These are phyloP conservation scores for Stegostoma tigrinum DNA, from an alignment of 2,113 vertebrate species.

Conservation along the genomic window DNA sequence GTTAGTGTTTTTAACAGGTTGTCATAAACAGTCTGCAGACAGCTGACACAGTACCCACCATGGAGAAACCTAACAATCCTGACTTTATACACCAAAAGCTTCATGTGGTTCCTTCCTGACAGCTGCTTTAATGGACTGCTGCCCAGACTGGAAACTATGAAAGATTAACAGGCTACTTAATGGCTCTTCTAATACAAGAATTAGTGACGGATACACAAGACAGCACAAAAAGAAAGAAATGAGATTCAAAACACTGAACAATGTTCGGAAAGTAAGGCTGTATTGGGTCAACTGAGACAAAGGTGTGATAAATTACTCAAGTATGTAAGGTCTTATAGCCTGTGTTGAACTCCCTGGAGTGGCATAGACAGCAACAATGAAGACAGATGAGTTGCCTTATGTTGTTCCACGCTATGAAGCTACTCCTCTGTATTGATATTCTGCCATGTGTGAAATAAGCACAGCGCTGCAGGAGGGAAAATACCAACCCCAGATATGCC, in stretches of 20 bases:
- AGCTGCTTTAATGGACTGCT: conserved; percentile 4
- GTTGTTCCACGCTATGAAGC: neutral
- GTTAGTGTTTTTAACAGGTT: neutral
- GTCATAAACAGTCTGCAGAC: neutral
- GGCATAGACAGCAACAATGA: too few relatives aligned
- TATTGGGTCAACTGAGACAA: neutral
- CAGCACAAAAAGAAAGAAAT: neutral
- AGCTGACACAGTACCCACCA: neutral
- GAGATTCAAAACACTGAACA: neutral
- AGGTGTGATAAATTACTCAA: neutral
- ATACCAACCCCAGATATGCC: too few relatives aligned
- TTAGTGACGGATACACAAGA: neutral
- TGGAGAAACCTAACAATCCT: neutral
- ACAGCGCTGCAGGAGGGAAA: too few relatives aligned
- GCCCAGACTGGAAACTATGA: conserved; percentile 18
- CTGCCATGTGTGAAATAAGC: too few relatives aligned
- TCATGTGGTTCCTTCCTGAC: neutral
- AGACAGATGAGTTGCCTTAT: neutral
- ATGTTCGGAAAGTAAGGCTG: neutral
- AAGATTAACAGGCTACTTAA: neutral
- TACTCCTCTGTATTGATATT: too few relatives aligned
- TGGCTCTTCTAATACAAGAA: neutral
- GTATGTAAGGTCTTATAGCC: neutral
- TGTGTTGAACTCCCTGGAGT: neutral
- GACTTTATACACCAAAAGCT: neutral